Conservation (phyloP, 35 echinoderm and acorn worm species). For the Eucidaris tribuloides region DNA sequence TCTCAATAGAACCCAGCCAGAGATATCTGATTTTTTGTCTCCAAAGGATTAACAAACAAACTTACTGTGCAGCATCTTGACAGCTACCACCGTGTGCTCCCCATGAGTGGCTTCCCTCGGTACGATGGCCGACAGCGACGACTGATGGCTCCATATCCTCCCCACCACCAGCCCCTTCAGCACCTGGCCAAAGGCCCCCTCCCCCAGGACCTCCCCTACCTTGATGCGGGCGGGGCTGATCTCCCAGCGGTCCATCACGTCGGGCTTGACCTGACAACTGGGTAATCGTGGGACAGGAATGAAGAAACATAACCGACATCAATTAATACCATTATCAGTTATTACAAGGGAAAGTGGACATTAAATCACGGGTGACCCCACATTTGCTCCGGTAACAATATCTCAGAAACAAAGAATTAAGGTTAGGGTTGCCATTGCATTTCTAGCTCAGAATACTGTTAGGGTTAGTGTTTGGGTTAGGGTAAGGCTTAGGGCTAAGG, state of each 20-base stretch:
- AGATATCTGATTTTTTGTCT: too few species aligned
- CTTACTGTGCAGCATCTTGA: conserved; percentile 92
- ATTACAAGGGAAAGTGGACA: too few species aligned
- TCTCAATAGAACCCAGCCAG: too few species aligned
- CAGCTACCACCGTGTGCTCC: conserved; percentile 63
- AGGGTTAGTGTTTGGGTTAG: too few species aligned
- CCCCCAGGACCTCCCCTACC: conserved; percentile 60
- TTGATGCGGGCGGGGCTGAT: conserved; percentile 56
- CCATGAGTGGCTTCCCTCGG: conserved; percentile 50
- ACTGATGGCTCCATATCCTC: conserved; percentile 42
- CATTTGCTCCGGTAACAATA: too few species aligned
- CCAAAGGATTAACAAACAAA: too few species aligned
- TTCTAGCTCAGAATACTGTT: too few species aligned
- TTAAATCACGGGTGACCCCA: too few species aligned
- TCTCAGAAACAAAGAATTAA: too few species aligned
- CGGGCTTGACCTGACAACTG: background rate
- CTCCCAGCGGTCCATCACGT: conserved; percentile 85
- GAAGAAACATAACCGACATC: background rate
- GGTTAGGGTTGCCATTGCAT: too few species aligned
- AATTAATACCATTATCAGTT: too few species aligned
- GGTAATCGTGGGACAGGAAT: background rate
- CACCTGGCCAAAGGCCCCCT: conserved; percentile 95
- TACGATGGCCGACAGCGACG: conserved; percentile 45
- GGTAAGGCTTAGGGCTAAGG: too few species aligned
- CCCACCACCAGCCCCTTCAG: conserved; percentile 72